phyloP scores from a whole-genome alignment of 2,888 invertebrate species.

The Ceraclea dissimilis region DNA sequence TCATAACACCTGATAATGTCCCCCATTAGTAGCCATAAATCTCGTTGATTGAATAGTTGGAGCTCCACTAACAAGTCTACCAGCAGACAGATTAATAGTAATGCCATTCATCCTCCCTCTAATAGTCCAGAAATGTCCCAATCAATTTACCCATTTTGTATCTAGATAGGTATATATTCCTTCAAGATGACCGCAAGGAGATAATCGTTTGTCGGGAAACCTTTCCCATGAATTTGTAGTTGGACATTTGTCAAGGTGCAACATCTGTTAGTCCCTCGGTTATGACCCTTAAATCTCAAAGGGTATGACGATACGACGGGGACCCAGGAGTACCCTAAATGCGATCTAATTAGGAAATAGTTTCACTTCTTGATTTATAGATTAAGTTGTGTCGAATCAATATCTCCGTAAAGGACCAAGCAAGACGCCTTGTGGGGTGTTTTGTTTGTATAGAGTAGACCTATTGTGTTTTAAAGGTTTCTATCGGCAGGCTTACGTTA shows the following conservation, averaged over 20 bases:
- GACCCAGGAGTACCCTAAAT: constrained; percentile 35
- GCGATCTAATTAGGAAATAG: constrained; percentile 54
- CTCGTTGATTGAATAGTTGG: background rate
- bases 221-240: constrained; percentile 24
- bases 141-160: constrained; percentile 19
- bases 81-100: constrained; percentile 15
- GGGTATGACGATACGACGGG: constrained; percentile 12
- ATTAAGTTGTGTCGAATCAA: constrained; percentile 37
- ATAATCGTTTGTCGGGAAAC: constrained; percentile 24
- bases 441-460: constrained; percentile 1
- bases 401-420: constrained; percentile 6
- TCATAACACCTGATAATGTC: background rate
- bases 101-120: constrained; percentile 14
- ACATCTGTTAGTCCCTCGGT: constrained; percentile 24
- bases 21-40: background rate
- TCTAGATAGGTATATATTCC: constrained; percentile 5
- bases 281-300: constrained; percentile 27
- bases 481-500: too few species aligned
- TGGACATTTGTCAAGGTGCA: constrained; percentile 25
- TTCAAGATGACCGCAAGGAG: constrained; percentile 25
- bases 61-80: background rate
- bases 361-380: constrained; percentile 54
- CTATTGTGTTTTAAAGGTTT: too few species aligned
- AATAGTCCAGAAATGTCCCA: constrained; percentile 20
- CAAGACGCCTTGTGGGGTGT: background rate